Conservation (phyloP, 2,113 vertebrate genomes). For the Dendrocopos noguchii region DNA sequence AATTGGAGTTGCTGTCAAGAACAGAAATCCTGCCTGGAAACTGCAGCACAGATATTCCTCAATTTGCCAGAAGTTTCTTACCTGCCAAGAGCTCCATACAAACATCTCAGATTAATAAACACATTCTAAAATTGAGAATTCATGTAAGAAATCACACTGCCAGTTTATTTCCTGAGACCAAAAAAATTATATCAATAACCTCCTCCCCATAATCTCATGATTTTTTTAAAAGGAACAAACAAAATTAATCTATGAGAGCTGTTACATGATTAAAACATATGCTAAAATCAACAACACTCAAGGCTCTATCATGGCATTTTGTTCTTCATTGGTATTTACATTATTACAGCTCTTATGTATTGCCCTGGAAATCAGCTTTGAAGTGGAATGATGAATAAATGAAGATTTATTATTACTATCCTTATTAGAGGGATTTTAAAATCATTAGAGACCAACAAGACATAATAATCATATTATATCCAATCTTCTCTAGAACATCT, state of each 20-base stretch:
- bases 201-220: background rate
- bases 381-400: constrained; percentile 60
- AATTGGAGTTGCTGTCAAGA: background rate
- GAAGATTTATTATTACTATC: constrained; percentile 58
- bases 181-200: background rate
- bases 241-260: background rate
- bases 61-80: background rate
- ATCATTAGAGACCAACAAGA: constrained; percentile 60
- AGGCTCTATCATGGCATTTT: constrained; percentile 12
- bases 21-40: background rate
- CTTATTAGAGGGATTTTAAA: constrained; percentile 62
- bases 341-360: constrained; percentile 23
- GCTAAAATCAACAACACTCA: background rate
- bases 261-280: constrained; percentile 11
- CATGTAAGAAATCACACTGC: background rate
- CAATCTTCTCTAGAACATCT: constrained; percentile 54
- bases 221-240: constrained; percentile 1
- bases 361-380: constrained; percentile 55
- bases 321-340: constrained; percentile 32
- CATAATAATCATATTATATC: constrained; percentile 46
- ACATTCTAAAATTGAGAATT: background rate
- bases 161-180: background rate
- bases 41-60: background rate
- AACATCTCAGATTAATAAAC: background rate
- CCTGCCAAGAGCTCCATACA: background rate